Percentiles rank a stretch among this genome's conserved stretches.
These are phyloP conservation scores for Prunella strophiata DNA, from an alignment of 2,797 vertebrate genomes.

Conservation along the genomic window DNA sequence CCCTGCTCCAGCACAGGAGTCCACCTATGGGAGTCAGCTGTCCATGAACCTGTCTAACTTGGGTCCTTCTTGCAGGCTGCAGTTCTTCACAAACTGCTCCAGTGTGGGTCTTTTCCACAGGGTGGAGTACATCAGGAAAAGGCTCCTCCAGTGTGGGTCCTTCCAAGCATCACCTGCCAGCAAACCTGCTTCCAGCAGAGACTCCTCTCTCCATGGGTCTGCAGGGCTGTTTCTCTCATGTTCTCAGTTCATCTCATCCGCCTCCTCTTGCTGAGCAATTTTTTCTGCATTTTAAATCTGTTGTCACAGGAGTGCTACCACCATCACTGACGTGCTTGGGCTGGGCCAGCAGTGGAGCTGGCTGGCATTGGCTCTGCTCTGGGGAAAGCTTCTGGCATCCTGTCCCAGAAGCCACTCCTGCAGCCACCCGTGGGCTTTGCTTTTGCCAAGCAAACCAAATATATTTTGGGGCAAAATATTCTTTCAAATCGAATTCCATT, in stretches of 20 bases:
- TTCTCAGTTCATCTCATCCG: accelerated
- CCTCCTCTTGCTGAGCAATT: not conserved
- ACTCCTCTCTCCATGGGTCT: not conserved
- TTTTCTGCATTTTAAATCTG: not conserved
- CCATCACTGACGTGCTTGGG: not conserved
- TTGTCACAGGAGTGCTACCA: not conserved
- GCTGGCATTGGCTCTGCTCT: not conserved
- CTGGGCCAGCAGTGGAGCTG: not conserved
- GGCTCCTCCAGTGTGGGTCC: accelerated
- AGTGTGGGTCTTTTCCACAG: not conserved
- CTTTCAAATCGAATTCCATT: not conserved
- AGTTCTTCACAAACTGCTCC: not conserved
- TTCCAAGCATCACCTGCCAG: not conserved
- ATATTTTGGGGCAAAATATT: not conserved
- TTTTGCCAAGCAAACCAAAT: not conserved
- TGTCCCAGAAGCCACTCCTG: not conserved
- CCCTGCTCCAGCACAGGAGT: accelerated
- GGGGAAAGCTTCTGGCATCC: not conserved
- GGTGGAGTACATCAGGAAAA: too few relatives aligned
- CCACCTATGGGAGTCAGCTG: not conserved
- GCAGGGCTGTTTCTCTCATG: not conserved
- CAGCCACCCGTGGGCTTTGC: not conserved
- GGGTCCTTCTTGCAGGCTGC: not conserved
- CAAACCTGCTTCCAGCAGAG: accelerated
- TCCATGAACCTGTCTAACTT: not conserved